Base-by-base conservation (phyloP, 2,888 invertebrate genomes). In the Cheilosia vulpina region DNA sequence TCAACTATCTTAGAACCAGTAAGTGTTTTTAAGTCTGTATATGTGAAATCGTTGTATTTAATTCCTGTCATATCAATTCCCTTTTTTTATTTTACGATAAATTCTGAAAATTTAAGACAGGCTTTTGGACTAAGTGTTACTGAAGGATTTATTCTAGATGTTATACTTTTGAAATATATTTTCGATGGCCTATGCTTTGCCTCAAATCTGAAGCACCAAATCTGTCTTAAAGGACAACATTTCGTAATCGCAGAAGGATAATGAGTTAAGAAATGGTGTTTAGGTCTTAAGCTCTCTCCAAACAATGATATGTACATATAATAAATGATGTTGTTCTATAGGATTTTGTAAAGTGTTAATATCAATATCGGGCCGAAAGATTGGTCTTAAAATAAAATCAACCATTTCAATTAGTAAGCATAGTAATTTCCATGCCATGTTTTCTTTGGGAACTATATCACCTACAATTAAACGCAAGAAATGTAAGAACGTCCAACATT, bases 271-370 rank as follows among this genome's bases (percentile, higher is more conserved):
- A 77, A 50, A 34, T 62, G 60, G 24, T 62, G 62, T 19, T 66
- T 68, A 13, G 58, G 76, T 15, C 60, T 76, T 4, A 69, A 11
- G 7, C 13, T 47, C 1, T 69, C 57, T 13, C 69, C 69, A 55
- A 47, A 57, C 47, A 75, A 57, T 2, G 57, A 57, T n/a, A n/a
- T n/a, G n/a, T 19, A 73, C n/a, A n/a, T 73, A 73, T 53, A 73
- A 43, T 0, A 17, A 63, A 63, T 53, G 73, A 73, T 73, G 55
- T 53, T 75, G 65, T 17, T 73, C 43, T 62, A 62, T 73, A 7
- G 41, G 38, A 7, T 38, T 52, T 21, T 34, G 4, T n/a, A 11
- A 63, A 63, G 31, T 24, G 2, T 27, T 5, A 27, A 27, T n/a
- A 63, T 4, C 47, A 15, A 24, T 53, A 53, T 66, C 65, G 5